Evolutionary conservation across 2,113 vertebrate genomes (phyloP).

Genomic region (Anas platyrhynchos): DNA sequence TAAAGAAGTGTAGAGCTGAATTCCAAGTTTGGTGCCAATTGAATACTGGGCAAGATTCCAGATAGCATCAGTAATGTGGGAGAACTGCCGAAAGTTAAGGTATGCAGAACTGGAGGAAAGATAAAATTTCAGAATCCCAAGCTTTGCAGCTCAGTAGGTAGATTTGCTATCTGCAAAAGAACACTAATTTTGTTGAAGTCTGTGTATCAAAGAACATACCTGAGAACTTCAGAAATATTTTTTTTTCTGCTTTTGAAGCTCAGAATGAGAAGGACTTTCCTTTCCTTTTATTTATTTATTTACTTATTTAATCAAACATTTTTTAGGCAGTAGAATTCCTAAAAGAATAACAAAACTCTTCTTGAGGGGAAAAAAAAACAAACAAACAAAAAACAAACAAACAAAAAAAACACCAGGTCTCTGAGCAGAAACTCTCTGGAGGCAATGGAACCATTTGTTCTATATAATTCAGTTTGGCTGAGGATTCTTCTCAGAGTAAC

Average conservation of each 20-base stretch:
- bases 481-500: not conserved
- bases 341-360: not conserved
- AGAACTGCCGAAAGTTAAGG: not conserved
- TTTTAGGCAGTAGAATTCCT: not conserved
- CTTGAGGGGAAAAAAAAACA: not conserved
- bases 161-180: not conserved
- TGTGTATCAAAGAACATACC: not conserved
- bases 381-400: not conserved
- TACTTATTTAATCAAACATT: not conserved
- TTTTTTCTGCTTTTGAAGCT: not conserved
- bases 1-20: not conserved
- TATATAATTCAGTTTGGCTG: not conserved
- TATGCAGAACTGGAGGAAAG: not conserved
- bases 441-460: not conserved
- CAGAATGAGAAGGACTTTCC: not conserved
- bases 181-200: not conserved
- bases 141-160: not conserved
- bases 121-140: not conserved
- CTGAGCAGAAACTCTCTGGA: not conserved
- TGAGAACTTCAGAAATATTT: not conserved
- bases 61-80: not conserved
- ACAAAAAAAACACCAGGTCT: not conserved
- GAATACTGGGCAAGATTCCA: not conserved
- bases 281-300: not conserved
- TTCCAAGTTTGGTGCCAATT: not conserved